A percentile compares a stretch with the other conserved stretches of the same genome.
Evolutionary conservation across 2,113 vertebrate species (phyloP).

Genomic region (Perca fluviatilis): DNA sequence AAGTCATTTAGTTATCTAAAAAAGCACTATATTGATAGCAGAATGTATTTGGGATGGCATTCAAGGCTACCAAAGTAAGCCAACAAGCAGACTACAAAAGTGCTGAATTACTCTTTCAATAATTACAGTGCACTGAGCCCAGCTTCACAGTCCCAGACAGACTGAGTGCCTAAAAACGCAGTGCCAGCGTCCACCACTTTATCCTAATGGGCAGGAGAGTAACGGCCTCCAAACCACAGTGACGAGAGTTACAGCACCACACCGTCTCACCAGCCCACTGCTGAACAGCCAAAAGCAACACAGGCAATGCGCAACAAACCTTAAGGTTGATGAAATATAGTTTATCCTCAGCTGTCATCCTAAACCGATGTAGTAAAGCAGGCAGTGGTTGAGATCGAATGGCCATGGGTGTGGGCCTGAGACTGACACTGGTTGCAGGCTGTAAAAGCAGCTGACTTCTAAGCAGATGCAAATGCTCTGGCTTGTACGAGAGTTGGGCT

Average conservation of each 20-base stretch:
- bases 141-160: conserved; percentile 51
- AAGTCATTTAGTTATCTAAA: background rate
- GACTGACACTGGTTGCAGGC: background rate
- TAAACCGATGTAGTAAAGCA: conserved; percentile 19
- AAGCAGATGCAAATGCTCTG: conserved; percentile 55
- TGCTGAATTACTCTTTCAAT: conserved; percentile 59
- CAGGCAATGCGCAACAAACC: background rate
- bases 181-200: conserved; percentile 57
- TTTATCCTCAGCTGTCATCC: conserved; percentile 8
- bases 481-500: background rate
- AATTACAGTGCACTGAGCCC: conserved; percentile 65
- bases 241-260: conserved; percentile 38
- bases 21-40: background rate
- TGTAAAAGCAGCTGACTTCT: conserved; percentile 38
- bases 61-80: conserved; percentile 30
- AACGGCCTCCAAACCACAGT: conserved; percentile 61
- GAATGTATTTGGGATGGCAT: background rate
- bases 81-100: conserved; percentile 53
- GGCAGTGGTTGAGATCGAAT: conserved; percentile 9
- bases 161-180: conserved; percentile 57
- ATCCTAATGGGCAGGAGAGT: conserved; percentile 58
- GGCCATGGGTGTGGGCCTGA: conserved; percentile 41
- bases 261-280: conserved; percentile 10
- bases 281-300: conserved; percentile 10
- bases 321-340: conserved; percentile 6